phyloP scores from a whole-genome alignment of 1,140 invertebrate genomes.

The Drosophila auraria region DNA sequence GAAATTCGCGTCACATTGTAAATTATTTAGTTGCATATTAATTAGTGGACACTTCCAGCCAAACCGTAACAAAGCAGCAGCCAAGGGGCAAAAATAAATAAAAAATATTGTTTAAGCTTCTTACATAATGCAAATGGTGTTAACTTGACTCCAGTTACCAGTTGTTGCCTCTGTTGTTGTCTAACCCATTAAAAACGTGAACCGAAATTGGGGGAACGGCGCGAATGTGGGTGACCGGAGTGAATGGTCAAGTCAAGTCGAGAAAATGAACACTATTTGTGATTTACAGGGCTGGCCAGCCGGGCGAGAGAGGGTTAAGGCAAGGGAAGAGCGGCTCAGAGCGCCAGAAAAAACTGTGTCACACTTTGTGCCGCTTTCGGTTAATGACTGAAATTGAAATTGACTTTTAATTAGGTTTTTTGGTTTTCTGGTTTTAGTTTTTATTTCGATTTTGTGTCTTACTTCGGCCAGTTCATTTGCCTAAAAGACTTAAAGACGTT shows the following conservation, averaged over 20 bases:
- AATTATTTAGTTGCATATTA: conserved; percentile 78
- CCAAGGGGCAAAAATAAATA: background rate
- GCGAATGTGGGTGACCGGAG: conserved; percentile 60
- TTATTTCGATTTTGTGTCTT: conserved; percentile 11
- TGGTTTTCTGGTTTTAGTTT: conserved; percentile 15
- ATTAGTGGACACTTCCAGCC: conserved; percentile 59
- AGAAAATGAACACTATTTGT: conserved; percentile 39
- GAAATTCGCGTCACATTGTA: conserved; percentile 67
- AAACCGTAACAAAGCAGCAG: conserved; percentile 37
- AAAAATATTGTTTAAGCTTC: conserved; percentile 47
- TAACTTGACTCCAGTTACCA: conserved; percentile 59
- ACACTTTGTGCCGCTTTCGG: conserved; percentile 41
- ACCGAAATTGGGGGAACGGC: conserved; percentile 23
- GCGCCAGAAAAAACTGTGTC: conserved; percentile 36
- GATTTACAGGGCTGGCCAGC: conserved; percentile 26
- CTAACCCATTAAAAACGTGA: conserved; percentile 63
- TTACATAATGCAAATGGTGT: conserved; percentile 70
- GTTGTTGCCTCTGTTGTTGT: conserved; percentile 23
- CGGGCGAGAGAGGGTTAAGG: background rate
- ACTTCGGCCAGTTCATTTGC: conserved; percentile 21
- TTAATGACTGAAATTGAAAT: conserved; percentile 64
- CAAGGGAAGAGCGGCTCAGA: background rate
- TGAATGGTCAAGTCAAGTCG: conserved; percentile 31
- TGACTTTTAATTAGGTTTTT: conserved; percentile 69
- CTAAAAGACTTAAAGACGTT: conserved; percentile 12